Conservation (phyloP, 1,140 invertebrate species). For the Drosophila nigrodunni region DNA sequence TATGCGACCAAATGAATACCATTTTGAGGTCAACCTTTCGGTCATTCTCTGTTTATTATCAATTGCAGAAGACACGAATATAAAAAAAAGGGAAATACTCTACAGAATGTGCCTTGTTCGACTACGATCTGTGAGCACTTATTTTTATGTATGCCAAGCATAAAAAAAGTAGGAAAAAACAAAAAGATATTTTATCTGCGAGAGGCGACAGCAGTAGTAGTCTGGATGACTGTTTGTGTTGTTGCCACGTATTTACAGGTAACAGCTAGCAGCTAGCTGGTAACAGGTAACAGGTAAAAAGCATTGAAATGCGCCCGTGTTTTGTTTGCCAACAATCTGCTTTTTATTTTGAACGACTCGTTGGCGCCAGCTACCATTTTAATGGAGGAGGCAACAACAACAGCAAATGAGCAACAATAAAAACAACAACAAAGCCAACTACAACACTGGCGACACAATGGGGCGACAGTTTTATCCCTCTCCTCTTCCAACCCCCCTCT, state of each 20-base stretch:
- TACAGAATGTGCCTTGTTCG: constrained; percentile 16
- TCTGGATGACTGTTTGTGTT: constrained; percentile 40
- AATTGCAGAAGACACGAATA: constrained; percentile 43
- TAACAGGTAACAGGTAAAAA: constrained; percentile 75
- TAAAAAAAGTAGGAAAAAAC: constrained; percentile 34
- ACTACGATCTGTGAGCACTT: constrained; percentile 38
- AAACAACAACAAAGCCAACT: not conserved
- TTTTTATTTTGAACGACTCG: constrained; percentile 80
- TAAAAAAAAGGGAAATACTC: not conserved
- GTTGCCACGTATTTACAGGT: constrained; percentile 64
- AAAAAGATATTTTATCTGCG: constrained; percentile 71
- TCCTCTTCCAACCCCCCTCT: not conserved
- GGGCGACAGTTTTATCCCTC: constrained; percentile 49
- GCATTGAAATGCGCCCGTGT: constrained; percentile 78
- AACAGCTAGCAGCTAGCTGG: constrained; percentile 51
- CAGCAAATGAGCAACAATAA: not conserved
- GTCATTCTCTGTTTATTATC: constrained; percentile 67
- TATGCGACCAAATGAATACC: constrained; percentile 48
- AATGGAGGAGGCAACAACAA: constrained; percentile 67
- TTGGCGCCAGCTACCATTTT: constrained; percentile 72
- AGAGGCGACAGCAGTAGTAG: constrained; percentile 41
- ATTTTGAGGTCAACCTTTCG: constrained; percentile 54
- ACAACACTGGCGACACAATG: constrained; percentile 62
- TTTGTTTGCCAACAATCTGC: constrained; percentile 80
- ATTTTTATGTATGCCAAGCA: constrained; percentile 59